Evolutionary conservation across 2,888 invertebrate species (phyloP), one percentile per base, ranked within the genome.

Genomic region (Desoria tigrina): DNA sequence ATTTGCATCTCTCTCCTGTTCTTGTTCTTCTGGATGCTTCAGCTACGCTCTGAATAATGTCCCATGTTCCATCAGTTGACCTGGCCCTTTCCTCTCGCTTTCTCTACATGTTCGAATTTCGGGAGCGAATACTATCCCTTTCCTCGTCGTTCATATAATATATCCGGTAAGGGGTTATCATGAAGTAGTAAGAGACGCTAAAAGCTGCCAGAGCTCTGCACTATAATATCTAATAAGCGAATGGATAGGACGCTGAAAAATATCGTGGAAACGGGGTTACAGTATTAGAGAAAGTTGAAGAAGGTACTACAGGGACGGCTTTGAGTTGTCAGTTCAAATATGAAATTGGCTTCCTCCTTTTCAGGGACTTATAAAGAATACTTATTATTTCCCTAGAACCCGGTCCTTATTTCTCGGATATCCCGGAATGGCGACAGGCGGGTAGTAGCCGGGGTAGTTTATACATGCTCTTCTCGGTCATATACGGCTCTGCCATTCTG

Each of bases 261-360:
- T 18, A 45, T n/a, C 16, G 6, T 21, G 16, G 9, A 18, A 45
- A 18, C 9, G 21, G 16, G 39, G 16, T 11, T 9, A 9, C 9
- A 39, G 39, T 39, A 39, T 16, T 16, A 39, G 9, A 39, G 16
- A 16, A 39, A 9, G 39, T 9, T 16, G 9, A 39, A 39, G 16
- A 39, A 39, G 39, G 39, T 39, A 39, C 39, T 11, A 9, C 16
- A 39, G 16, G 21, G 21, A 6, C 16, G 28, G 14, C 37, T 60
- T 51, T 23, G 42, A n/a, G 57, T 28, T 45, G 45, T 45, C 58
- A 58, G 42, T 58, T 45, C 32, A 37, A 60, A 59, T 50, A 60
- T 51, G 51, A 60, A 60, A 60, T 60, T 60, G 60, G 51, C 60
- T 60, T 32, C 37, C 51, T 50, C 50, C 26, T 32, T 60, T 51